Conservation (phyloP, 2,797 vertebrate species). For the Hozukius guyotensis region DNA sequence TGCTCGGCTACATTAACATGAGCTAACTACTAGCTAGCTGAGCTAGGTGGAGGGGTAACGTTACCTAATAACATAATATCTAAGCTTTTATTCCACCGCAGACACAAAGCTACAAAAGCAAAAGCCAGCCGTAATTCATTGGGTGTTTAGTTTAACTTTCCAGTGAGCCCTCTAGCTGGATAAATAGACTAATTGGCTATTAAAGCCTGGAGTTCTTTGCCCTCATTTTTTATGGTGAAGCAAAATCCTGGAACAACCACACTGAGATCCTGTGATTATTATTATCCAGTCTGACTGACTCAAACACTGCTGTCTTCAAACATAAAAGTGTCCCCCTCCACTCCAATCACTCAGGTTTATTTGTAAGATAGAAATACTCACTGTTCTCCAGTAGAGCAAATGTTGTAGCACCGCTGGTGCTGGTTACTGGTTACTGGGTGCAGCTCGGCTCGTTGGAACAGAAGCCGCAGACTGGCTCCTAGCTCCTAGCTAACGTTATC, state of each 20-base stretch:
- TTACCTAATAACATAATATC: neutral
- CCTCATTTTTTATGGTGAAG: slow-evolving; percentile 39
- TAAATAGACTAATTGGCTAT: slow-evolving; percentile 63
- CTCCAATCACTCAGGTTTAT: neutral
- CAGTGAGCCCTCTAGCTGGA: slow-evolving; percentile 12
- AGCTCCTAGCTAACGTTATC: slow-evolving; percentile 24
- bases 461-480: slow-evolving; percentile 49
- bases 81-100: neutral
- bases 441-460: slow-evolving; percentile 52
- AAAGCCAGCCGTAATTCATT: neutral
- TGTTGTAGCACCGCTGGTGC: slow-evolving; percentile 30
- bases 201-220: slow-evolving; percentile 38
- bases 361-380: slow-evolving; percentile 54
- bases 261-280: slow-evolving; percentile 24
- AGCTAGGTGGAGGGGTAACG: slow-evolving; percentile 19
- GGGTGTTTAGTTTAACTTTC: neutral
- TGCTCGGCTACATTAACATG: slow-evolving; percentile 47
- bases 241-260: slow-evolving; percentile 28
- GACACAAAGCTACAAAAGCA: neutral
- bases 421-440: slow-evolving; percentile 24
- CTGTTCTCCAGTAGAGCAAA: slow-evolving; percentile 37
- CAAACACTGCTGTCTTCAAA: neutral
- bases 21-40: slow-evolving; percentile 31
- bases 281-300: neutral
- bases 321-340: neutral